Conservation (phyloP, 2,888 invertebrate genomes). For the Dryobotodes eremita region DNA sequence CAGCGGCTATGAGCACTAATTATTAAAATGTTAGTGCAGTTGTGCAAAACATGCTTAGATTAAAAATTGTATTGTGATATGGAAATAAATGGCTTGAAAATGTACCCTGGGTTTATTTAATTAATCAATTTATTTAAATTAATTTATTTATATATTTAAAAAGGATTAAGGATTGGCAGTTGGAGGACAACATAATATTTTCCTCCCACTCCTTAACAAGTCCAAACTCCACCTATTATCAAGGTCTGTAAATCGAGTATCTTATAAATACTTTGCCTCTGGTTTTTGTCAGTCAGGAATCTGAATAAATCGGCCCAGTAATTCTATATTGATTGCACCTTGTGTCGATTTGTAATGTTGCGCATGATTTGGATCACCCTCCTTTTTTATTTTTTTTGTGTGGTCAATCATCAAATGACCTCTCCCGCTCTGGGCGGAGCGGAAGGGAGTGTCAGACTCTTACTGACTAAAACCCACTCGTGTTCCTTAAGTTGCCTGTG, state of each 20-base stretch:
- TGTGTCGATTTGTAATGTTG: not conserved
- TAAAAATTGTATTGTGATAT: constrained; percentile 78
- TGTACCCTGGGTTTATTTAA: not conserved
- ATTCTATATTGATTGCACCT: not conserved
- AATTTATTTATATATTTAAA: no score
- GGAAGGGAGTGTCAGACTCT: no score
- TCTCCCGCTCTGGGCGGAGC: no score
- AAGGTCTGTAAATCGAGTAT: not conserved
- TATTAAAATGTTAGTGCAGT: constrained; percentile 52
- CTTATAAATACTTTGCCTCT: not conserved
- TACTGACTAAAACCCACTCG: no score
- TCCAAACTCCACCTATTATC: not conserved
- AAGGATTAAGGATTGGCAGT: not conserved
- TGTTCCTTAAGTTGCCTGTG: no score
- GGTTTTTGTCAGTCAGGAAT: not conserved
- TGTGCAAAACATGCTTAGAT: constrained; percentile 72
- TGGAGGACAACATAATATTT: not conserved
- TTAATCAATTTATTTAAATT: no score
- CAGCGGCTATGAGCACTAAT: constrained; percentile 93
- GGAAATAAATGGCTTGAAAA: constrained; percentile 68
- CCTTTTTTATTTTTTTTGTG: no score
- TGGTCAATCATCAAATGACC: no score
- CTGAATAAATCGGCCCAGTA: not conserved
- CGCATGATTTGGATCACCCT: not conserved
- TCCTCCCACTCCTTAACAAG: not conserved